Base-by-base conservation (phyloP, 2,888 invertebrate genomes). In the Argyra leucocephala region DNA sequence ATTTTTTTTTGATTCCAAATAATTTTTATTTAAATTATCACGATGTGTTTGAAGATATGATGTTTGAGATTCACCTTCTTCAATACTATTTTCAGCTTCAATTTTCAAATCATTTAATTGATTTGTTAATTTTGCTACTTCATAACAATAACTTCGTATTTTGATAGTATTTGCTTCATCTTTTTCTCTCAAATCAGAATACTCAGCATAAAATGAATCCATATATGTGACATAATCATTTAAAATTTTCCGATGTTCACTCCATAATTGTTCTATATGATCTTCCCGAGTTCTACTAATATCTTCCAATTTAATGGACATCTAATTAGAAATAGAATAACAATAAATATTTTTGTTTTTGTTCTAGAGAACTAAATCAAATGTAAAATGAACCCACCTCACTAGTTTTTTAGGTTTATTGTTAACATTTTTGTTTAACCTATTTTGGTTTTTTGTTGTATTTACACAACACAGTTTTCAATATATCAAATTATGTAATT, bases 1-100 rank as follows among this genome's bases (percentile, higher is more conserved):
- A n/a, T 82, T 80, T 21, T 72, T 77, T 70, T 86, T 86, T 72
- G 85, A 77, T 72, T 78, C 81, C 69, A 79, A 78, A 68, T 83
- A 81, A 22, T 80, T 80, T n/a, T 75, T 76, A 0, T 81, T 76
- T 15, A 85, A 72, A 36, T 82, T 77, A 18, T 83, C 82, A 61
- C 82, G 83, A 15, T 82, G 80, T 12, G 72, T 72, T 64, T 74
- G 75, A 74, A 84, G 79, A 31, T 83, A 81, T n/a, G 76, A 76
- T 15, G 83, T 66, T 66, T 83, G 82, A 0, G 78, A 75, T 0
- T 80, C 77, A 70, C 82, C 79, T 4, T 78, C 79, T 61, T 77
- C 80, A 0, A 81, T 80, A 3, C 79, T 79, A 66, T 80, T 82
- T 15, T 79, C 75, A 73, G 81, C 80, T 67, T 85, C 82, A 7